Conservation (phyloP, 2,113 vertebrate genomes). For the Australoheros scitulus region DNA sequence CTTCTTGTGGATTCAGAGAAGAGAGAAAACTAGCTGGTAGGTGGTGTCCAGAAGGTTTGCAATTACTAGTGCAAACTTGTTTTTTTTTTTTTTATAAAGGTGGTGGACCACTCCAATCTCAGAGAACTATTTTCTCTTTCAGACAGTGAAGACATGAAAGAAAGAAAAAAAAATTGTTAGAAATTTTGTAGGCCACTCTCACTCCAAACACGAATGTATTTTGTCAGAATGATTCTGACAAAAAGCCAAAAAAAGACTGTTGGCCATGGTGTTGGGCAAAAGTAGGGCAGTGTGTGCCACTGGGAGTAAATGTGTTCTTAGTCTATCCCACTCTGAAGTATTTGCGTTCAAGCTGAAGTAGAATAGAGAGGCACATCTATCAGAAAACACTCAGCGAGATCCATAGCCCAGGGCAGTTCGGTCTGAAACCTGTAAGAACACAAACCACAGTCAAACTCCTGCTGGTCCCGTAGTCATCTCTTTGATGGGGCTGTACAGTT, state of each 20-base stretch:
- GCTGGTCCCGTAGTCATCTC: constrained; percentile 5
- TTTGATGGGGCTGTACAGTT: constrained; percentile 9
- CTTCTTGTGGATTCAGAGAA: too few species aligned
- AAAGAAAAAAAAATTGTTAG: constrained; percentile 1
- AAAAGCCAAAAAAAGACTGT: constrained; percentile 42
- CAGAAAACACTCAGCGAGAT: constrained; percentile 65
- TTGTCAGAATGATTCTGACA: constrained; percentile 20
- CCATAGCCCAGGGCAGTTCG: constrained; percentile 55
- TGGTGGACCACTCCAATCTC: constrained; percentile 14
- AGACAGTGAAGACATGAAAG: constrained; percentile 46
- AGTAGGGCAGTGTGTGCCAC: constrained; percentile 63
- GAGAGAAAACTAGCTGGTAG: not conserved
- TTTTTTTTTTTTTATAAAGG: constrained; percentile 25
- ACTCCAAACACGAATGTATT: constrained; percentile 12
- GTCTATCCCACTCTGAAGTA: constrained; percentile 60
- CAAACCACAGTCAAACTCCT: constrained; percentile 28
- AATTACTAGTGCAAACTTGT: constrained; percentile 36
- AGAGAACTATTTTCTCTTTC: constrained; percentile 34
- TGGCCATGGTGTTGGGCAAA: constrained; percentile 49
- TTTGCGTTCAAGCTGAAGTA: constrained; percentile 54
- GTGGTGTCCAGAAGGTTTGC: constrained; percentile 11
- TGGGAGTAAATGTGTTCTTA: constrained; percentile 68
- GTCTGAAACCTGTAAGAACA: constrained; percentile 43
- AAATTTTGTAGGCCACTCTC: constrained; percentile 35
- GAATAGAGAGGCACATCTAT: constrained; percentile 64